Base-by-base conservation (phyloP, 2,797 vertebrate species). In the Notolepis coatsorum region DNA sequence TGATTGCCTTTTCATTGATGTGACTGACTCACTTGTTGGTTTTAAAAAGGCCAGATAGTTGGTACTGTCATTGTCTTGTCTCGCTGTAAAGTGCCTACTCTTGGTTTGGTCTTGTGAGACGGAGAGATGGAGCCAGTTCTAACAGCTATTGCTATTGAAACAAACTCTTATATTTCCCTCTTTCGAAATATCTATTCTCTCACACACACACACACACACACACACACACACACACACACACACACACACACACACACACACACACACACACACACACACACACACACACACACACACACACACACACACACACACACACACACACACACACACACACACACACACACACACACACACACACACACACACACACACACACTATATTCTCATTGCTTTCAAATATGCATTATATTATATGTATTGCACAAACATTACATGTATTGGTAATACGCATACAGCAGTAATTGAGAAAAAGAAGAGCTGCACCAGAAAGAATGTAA, bases 401-500 rank as follows among this genome's bases (percentile, higher is more conserved):
- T 51, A 7, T 20, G 30, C 37, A 25, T 35, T 10, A 3, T 2
- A 37, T 27, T 51, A 28, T 48, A 12, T 27, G 25, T 53, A 28
- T 37, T 12, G 10, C 31, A 2, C 30, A 31, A 7, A 31, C 30
- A 31, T 2, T 12, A 35, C 31, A 35, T 35, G 31, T 35, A 9
- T 12, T 35, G 39, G 6, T 4, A 35, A 25, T 5, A 35, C 47
- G n/a, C n/a, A n/a, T 5, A 8, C 48, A 17, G 13, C 35, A 9
- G 61, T 55, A 24, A 46, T 23, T 17, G 57, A 58, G n/a, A 1
- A 35, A 17, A 56, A 60, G 18, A 42, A 47, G 45, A 42, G 35
- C 24, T 31, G 49, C 48, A 71, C 49, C 72, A 65, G 58, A 3
- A 12, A 58, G 10, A 27, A 13, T n/a, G n/a, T n/a, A n/a, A n/a